Percentiles rank a stretch among this genome's conserved stretches.
These are phyloP conservation scores for Phenganax stokvisi DNA, from an alignment of 92 coral and sea anemone genomes.

Conservation along the genomic window DNA sequence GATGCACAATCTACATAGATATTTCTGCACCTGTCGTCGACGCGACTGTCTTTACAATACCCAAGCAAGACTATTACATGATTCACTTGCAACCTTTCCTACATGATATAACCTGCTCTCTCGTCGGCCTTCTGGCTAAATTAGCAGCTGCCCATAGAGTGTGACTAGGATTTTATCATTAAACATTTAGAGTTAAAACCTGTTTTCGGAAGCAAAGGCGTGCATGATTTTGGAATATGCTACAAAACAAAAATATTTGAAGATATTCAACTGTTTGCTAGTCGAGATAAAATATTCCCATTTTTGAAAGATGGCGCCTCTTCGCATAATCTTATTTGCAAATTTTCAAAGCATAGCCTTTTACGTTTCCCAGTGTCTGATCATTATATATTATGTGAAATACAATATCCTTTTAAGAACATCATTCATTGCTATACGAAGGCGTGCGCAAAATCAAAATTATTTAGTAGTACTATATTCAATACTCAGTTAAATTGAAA, in stretches of 20 bases:
- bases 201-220: not conserved
- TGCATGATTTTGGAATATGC: not conserved
- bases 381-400: not conserved
- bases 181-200: not conserved
- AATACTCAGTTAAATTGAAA: too few relatives aligned
- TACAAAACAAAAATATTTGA: not conserved
- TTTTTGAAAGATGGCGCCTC: not conserved
- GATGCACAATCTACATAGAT: not conserved
- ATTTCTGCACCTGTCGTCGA: too few relatives aligned
- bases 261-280: not conserved
- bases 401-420: too few relatives aligned
- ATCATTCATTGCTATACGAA: too few relatives aligned
- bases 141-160: not conserved
- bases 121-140: not conserved
- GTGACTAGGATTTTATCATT: not conserved
- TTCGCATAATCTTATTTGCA: not conserved
- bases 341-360: too few relatives aligned
- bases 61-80: not conserved
- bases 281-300: not conserved
- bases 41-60: not conserved
- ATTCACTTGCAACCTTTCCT: conserved; percentile 16
- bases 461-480: too few relatives aligned
- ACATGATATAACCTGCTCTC: conserved; percentile 1
- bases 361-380: too few relatives aligned
- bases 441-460: too few relatives aligned